These are phyloP conservation scores for Mirza zaza DNA, from an alignment of 2,113 vertebrate species.

Conservation along the genomic window DNA sequence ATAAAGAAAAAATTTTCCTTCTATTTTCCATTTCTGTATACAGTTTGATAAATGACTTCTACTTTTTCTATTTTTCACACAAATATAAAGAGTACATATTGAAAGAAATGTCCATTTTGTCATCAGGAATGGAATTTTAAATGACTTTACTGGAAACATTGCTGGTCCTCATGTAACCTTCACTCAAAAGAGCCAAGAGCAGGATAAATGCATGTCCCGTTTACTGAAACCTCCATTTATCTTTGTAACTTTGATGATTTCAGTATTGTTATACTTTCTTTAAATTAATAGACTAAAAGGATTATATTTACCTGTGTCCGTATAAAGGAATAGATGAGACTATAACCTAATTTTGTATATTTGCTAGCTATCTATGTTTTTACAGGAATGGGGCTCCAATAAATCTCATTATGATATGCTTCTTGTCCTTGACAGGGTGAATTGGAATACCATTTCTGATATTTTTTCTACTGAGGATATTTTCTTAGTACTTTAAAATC, in stretches of 20 bases:
- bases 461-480: neutral
- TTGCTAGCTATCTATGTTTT: neutral
- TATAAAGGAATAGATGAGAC: neutral
- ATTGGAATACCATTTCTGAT: neutral
- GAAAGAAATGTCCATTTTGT: conserved; percentile 26
- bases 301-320: neutral
- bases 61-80: conserved; percentile 41
- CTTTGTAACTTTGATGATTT: conserved; percentile 6
- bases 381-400: neutral
- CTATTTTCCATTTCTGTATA: conserved; percentile 34
- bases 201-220: neutral
- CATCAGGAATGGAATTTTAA: conserved; percentile 40
- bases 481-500: conserved; percentile 16
- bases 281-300: neutral
- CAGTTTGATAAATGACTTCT: conserved; percentile 29
- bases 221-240: neutral
- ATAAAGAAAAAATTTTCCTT: conserved; percentile 18
- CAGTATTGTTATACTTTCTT: neutral
- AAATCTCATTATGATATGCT: neutral
- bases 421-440: neutral
- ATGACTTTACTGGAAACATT: conserved; percentile 35
- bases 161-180: neutral
- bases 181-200: neutral
- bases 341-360: neutral
- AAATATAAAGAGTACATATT: conserved; percentile 28